Evolutionary conservation across 2,888 invertebrate genomes (phyloP), one percentile per base, ranked within the genome.

Genomic region (Apamea epomidion): DNA sequence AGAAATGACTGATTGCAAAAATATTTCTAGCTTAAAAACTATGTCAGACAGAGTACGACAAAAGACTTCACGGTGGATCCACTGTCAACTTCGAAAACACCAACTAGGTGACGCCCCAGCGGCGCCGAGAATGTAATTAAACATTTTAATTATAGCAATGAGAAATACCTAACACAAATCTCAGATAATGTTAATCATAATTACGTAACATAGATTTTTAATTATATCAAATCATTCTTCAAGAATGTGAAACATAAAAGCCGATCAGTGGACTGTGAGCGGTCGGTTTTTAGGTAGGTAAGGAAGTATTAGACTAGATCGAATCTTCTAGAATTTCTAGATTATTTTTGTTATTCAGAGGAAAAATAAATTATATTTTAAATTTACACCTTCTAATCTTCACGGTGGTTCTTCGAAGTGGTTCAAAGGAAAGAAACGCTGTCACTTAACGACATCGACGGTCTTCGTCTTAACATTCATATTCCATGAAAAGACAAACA

Each of bases 1-100:
- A 68, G 14, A 76, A 69, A 69, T 84, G 72, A 78, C 86, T 87
- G 81, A 84, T 84, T 75, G 69, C n/a, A 80, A 58, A 60, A 37
- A 42, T 51, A 77, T 75, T 84, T 72, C 45, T 70, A 42, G 42
- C 18, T 69, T n/a, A 25, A 48, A 68, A 77, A 65, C 29, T 74
- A 80, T 54, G 70, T 71, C 51, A 83, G 32, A 58, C 25, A 73
- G 7, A 64, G 18, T 45, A 71, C 6, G 54, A 25, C 18, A 42
- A 54, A 71, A 51, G 29, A 37, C 2, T 32, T 21, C 16, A 32
- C 7, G 10, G 37, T 62, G 48, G 21, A 80, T 68, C 42, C 16
- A 7, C 1, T 25, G 16, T 54, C 2, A 51, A n/a, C n/a, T 29
- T 74, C 18, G 2, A 42, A 42, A 48, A 58, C 37, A 14, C 25